These are phyloP conservation scores for Acheta domesticus DNA, from an alignment of 2,888 invertebrate genomes.

Conservation along the genomic window DNA sequence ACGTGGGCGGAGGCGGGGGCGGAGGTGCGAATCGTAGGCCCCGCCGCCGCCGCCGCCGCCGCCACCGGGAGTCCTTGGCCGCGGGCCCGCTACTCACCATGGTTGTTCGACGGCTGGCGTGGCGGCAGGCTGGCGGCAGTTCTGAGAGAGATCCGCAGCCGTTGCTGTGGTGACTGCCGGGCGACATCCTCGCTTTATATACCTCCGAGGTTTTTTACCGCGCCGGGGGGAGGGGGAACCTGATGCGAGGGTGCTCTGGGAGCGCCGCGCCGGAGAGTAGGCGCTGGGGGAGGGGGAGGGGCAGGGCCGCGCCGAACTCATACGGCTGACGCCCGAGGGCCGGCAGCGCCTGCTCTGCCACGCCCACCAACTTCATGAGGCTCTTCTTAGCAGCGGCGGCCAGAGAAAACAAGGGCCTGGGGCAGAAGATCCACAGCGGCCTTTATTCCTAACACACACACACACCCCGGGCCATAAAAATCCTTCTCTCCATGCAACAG, in stretches of 20 bases:
- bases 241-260: background rate
- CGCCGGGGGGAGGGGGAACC: background rate
- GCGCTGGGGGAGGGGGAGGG: background rate
- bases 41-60: background rate
- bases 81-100: slow-evolving; percentile 1
- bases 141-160: background rate
- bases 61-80: background rate
- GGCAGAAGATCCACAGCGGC: too few species aligned
- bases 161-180: background rate
- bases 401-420: too few species aligned
- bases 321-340: background rate
- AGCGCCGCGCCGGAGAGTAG: background rate
- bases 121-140: background rate
- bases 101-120: background rate
- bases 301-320: background rate
- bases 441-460: too few species aligned
- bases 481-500: too few species aligned
- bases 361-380: too few species aligned
- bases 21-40: too few species aligned
- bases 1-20: too few species aligned
- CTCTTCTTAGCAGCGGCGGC: too few species aligned
- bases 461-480: too few species aligned
- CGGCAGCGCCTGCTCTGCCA: too few species aligned
- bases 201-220: background rate
- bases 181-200: background rate